Conservation (phyloP, 1,140 invertebrate species). For the Drosophila pseudoananassae region DNA sequence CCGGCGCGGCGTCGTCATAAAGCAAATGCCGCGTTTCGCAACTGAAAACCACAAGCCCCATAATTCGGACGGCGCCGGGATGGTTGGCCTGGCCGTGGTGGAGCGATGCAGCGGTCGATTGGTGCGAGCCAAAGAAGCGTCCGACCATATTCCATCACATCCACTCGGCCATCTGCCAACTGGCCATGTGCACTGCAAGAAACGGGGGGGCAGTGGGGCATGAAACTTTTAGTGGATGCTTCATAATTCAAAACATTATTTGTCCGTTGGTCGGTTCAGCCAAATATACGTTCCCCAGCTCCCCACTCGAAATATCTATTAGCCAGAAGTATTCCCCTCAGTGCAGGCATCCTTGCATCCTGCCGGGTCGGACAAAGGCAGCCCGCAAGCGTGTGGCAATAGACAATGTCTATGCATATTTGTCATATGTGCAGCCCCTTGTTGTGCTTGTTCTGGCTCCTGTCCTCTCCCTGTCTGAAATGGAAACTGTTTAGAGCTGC, state of each 20-base stretch:
- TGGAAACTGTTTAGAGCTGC: constrained; percentile 73
- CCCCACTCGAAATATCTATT: too few species aligned
- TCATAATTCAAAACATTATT: too few species aligned
- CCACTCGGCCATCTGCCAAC: constrained; percentile 22
- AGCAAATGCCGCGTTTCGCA: constrained; percentile 58
- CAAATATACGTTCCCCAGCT: too few species aligned
- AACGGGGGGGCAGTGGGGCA: background rate
- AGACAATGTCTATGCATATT: constrained; percentile 79
- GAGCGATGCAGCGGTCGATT: background rate
- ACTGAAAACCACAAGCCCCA: constrained; percentile 48
- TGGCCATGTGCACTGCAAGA: background rate
- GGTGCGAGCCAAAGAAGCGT: constrained; percentile 38
- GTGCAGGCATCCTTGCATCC: constrained; percentile 29
- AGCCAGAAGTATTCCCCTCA: background rate
- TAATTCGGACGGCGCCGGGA: constrained; percentile 29
- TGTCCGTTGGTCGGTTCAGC: too few species aligned
- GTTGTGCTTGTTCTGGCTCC: constrained; percentile 40
- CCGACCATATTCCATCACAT: constrained; percentile 59
- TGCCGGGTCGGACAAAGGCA: constrained; percentile 38
- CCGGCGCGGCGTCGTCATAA: constrained; percentile 12
- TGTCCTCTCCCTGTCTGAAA: constrained; percentile 43
- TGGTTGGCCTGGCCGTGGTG: background rate
- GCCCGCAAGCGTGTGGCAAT: constrained; percentile 67
- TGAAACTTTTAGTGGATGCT: too few species aligned
- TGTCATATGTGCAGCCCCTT: constrained; percentile 54